Evolutionary conservation across 2,797 vertebrate genomes (phyloP), one percentile per base, ranked within the genome.

Genomic region (Dendrocincla tyrannina): DNA sequence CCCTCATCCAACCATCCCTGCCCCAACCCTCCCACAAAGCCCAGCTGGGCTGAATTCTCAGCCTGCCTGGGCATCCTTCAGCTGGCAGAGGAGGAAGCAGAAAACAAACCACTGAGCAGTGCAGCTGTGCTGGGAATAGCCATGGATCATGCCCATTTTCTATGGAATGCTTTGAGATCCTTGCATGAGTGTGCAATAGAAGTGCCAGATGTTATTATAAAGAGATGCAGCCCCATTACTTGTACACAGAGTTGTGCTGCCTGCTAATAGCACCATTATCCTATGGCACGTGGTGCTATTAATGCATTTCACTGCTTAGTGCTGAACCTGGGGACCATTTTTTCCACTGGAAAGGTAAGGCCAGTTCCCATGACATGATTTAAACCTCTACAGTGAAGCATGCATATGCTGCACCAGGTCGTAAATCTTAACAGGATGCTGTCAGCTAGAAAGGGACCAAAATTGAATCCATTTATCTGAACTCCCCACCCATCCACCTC

Each of bases 391-490:
- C 92, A 66, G 56, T 67, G 95, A 89, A 96, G 95, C 95, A 81
- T 93, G 96, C 85, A 59, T 55, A 91, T 12, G 42, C 87, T 32
- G 67, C 87, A 73, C 73, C 68, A 73, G 87, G 63, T 95, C 96
- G 5, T 97, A 97, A 97, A 97, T 97, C 97, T 97, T 97, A 60
- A 68, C 47, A 0, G 92, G 96, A 83, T 85, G 92, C 94, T 97
- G 97, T 97, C 97, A 97, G 93, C 83, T 70, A 92, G 93, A 60
- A 94, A 96, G 52, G 88, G 83, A 96, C 95, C 91, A 78, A 97
- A 97, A 97, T 96, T 97, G 96, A 97, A 97, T 76, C 92, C 96
- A 96, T 97, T 97, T 97, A 97, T 97, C 97, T 97, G 94, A 95
- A 79, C 91, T 95, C 94, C 85, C 75, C 83, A 91, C 94, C 66